Percentiles rank a stretch among this genome's conserved stretches.
Evolutionary conservation across 2,888 invertebrate genomes (phyloP).

Genomic region (Clitarchus hookeri): DNA sequence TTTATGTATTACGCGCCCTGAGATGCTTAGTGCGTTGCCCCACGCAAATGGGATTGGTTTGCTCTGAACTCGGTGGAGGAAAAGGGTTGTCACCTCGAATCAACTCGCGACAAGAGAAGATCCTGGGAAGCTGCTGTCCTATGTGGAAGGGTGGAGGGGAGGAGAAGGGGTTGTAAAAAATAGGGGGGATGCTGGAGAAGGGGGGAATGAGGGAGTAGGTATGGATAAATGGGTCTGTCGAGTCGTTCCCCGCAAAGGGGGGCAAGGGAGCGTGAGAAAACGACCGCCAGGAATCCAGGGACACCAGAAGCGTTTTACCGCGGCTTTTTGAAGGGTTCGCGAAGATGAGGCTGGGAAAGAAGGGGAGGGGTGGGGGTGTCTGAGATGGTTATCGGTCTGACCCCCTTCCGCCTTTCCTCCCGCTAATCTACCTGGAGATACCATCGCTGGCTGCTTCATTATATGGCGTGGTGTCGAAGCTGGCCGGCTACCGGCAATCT

Average conservation of each 20-base stretch:
- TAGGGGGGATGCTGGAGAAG: no score
- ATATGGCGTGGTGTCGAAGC: neutral
- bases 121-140: neutral
- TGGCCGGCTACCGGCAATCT: neutral
- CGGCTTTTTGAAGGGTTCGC: slow-evolving; percentile 11
- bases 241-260: neutral
- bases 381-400: neutral
- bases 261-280: neutral
- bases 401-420: neutral
- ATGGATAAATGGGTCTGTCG: slow-evolving; percentile 2
- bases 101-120: neutral
- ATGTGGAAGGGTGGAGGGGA: no score
- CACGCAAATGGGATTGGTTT: no score
- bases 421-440: slow-evolving; percentile 15
- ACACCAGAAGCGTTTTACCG: slow-evolving; percentile 26
- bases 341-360: neutral
- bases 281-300: neutral
- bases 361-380: neutral
- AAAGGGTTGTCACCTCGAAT: neutral
- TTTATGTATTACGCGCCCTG: no score
- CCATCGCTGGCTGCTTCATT: neutral
- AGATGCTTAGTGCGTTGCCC: no score
- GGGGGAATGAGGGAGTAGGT: no score
- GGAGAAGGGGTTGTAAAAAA: no score
- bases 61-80: neutral